Evolutionary conservation across 2,797 vertebrate species (phyloP).

Genomic region (Chiloscyllium punctatum): DNA sequence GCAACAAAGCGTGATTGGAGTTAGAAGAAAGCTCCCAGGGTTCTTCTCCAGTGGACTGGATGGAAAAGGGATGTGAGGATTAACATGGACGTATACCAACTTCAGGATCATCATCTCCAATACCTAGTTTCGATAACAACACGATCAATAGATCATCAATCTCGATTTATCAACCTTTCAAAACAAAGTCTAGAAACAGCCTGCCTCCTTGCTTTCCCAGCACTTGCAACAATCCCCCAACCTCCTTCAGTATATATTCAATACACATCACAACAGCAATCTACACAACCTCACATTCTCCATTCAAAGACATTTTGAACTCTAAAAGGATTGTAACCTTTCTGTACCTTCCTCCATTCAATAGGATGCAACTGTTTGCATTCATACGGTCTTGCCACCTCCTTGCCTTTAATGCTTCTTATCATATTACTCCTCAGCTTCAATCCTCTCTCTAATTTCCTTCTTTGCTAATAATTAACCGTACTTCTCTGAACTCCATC

Average conservation of each 20-base stretch:
- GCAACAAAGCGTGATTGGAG: neutral
- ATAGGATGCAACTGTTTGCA: neutral
- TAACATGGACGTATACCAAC: neutral
- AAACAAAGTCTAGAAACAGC: neutral
- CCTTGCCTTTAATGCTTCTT: neutral
- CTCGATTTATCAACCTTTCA: neutral
- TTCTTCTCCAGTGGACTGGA: neutral
- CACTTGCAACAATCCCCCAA: neutral
- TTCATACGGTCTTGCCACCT: no score
- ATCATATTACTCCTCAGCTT: neutral
- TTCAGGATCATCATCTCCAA: neutral
- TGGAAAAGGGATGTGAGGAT: neutral
- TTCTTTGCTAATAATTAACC: neutral
- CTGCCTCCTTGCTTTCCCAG: neutral
- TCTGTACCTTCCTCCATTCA: neutral
- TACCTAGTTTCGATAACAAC: neutral
- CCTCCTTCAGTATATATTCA: neutral
- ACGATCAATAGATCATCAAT: neutral
- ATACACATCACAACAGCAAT: neutral
- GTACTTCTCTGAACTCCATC: neutral
- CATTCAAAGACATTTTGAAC: neutral
- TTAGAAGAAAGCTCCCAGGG: neutral
- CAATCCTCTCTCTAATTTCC: neutral
- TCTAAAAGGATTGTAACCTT: neutral
- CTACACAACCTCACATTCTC: neutral